Conservation (phyloP, 2,797 vertebrate species). For the Saxicola maurus region DNA sequence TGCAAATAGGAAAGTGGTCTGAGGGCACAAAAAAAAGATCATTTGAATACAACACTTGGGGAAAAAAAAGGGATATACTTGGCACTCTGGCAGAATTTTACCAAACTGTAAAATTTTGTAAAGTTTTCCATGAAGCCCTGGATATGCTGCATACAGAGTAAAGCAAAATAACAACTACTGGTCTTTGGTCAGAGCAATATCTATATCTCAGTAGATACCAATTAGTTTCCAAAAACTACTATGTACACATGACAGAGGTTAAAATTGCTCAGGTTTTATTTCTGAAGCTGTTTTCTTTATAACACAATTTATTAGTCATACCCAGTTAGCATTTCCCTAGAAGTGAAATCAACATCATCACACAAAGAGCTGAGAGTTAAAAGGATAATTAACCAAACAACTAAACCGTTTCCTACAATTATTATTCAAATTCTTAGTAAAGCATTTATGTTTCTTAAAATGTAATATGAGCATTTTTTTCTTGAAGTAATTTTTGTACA, state of each 20-base stretch:
- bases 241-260: slow-evolving; percentile 42
- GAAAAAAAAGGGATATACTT: not conserved
- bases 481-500: not conserved
- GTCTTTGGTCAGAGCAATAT: not conserved
- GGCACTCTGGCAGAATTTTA: not conserved
- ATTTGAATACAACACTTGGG: not conserved
- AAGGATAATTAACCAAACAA: slow-evolving; percentile 32
- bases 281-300: slow-evolving; percentile 31
- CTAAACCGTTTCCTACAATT: slow-evolving; percentile 15
- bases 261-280: slow-evolving; percentile 29
- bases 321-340: slow-evolving; percentile 34
- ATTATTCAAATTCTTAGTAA: slow-evolving; percentile 49
- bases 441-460: slow-evolving; percentile 24
- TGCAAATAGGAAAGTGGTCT: not conserved
- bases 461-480: not conserved
- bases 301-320: slow-evolving; percentile 47
- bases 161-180: not conserved
- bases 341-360: slow-evolving; percentile 21
- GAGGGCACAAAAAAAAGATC: not conserved
- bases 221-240: slow-evolving; percentile 25
- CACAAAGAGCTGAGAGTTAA: not conserved
- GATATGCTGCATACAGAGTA: not conserved
- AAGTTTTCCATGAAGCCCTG: not conserved
- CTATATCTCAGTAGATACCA: not conserved
- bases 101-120: not conserved